Conservation (phyloP, 2,113 vertebrate species). For the Phycodurus eques region DNA sequence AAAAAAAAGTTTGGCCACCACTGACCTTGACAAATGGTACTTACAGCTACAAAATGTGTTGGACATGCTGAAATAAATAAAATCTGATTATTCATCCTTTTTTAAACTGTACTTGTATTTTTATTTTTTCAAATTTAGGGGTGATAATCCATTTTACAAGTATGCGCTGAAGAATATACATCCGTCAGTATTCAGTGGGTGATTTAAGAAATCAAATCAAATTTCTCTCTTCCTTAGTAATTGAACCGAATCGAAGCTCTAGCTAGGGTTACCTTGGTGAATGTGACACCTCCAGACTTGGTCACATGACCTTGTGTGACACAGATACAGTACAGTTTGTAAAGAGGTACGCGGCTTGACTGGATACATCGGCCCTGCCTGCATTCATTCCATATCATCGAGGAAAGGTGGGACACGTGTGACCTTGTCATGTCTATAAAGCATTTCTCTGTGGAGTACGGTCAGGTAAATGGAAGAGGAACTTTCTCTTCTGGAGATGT, state of each 20-base stretch:
- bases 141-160: too few relatives aligned
- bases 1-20: too few relatives aligned
- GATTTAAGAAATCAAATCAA: too few relatives aligned
- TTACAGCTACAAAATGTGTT: neutral
- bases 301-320: conserved; percentile 43
- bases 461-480: conserved; percentile 45
- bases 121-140: too few relatives aligned
- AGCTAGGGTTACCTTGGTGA: conserved; percentile 56
- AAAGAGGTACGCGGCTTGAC: conserved; percentile 1
- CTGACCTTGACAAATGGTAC: neutral
- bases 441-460: conserved; percentile 57
- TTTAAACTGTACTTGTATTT: too few relatives aligned
- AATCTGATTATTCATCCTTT: too few relatives aligned
- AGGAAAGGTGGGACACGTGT: neutral
- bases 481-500: conserved; percentile 56
- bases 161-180: too few relatives aligned
- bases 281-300: conserved; percentile 51
- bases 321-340: conserved; percentile 24
- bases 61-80: neutral
- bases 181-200: too few relatives aligned
- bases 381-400: neutral
- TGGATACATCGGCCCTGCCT: neutral
- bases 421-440: conserved; percentile 53
- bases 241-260: conserved; percentile 1
- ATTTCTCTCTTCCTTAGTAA: too few relatives aligned